Conservation (phyloP, 2,797 vertebrate genomes). For the Setipinna tenuifilis region DNA sequence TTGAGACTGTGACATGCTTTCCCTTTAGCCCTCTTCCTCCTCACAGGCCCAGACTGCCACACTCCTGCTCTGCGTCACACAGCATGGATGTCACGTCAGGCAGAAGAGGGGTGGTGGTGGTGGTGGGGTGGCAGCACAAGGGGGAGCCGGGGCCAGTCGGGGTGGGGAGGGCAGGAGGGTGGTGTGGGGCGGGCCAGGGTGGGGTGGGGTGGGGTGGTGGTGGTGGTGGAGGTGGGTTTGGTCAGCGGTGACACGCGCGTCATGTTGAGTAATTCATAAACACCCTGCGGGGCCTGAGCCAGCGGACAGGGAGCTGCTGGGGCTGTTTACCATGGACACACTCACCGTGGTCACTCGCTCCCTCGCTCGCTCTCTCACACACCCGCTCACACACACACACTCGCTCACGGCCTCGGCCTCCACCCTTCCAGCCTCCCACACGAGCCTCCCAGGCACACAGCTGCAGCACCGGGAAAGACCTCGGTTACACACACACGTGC, state of each 20-base stretch:
- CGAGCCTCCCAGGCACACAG: background rate
- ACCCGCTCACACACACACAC: too few species aligned
- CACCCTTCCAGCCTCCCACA: constrained; percentile 10
- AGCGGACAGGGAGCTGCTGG: background rate
- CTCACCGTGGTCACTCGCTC: background rate
- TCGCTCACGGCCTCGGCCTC: background rate
- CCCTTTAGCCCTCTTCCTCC: constrained; percentile 55
- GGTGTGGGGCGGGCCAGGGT: constrained; percentile 55
- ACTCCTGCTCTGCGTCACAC: constrained; percentile 73
- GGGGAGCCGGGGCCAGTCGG: too few species aligned
- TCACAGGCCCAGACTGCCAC: constrained; percentile 43
- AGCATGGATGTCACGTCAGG: constrained; percentile 58
- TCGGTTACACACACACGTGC: constrained; percentile 35
- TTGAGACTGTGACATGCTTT: constrained; percentile 62
- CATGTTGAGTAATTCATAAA: constrained; percentile 71
- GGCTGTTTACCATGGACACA: background rate
- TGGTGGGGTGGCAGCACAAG: too few species aligned
- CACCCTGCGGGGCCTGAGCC: constrained; percentile 49
- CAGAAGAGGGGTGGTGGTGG: constrained; percentile 56
- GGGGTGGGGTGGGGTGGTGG: background rate
- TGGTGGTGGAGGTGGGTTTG: constrained; percentile 6
- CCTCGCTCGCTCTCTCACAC: too few species aligned
- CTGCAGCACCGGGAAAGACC: background rate
- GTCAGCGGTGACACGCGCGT: constrained; percentile 64
- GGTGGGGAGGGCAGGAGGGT: constrained; percentile 59